These are phyloP conservation scores for rabbit (Oryctolagus cuniculus) DNA, from an alignment of 2,113 vertebrate genomes.

Conservation along the genomic window DNA sequence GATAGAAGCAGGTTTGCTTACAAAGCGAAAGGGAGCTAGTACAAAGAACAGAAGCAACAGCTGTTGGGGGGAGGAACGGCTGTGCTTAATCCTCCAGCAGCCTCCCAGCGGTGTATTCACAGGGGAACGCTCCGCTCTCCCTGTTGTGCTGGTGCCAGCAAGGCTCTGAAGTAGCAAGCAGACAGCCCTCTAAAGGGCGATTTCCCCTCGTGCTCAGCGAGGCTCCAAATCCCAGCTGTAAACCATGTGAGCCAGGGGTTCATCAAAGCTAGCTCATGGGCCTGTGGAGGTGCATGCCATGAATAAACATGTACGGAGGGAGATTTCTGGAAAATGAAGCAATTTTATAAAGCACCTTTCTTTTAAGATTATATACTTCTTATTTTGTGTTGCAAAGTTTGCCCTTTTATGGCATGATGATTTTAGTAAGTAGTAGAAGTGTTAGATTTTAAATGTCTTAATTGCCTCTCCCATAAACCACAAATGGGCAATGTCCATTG, in stretches of 20 bases:
- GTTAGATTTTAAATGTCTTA: neutral
- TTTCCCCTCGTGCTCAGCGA: rapidly evolving
- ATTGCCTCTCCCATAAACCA: rapidly evolving
- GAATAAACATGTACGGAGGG: neutral
- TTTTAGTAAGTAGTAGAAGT: neutral
- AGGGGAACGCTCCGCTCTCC: neutral
- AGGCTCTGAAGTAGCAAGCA: neutral
- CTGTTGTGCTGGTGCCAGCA: neutral
- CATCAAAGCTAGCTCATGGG: neutral
- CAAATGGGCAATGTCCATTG: neutral
- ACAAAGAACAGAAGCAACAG: neutral
- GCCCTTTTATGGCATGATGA: neutral
- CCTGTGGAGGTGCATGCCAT: neutral
- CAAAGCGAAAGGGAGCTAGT: neutral
- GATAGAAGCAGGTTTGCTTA: neutral
- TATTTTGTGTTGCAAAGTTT: rapidly evolving
- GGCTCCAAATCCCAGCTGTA: neutral
- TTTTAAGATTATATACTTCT: neutral
- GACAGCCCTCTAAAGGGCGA: neutral
- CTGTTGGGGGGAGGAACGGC: neutral
- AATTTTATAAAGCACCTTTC: neutral
- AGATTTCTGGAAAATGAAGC: neutral
- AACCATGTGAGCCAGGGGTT: neutral
- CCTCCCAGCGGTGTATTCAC: neutral
- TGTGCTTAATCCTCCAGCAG: neutral